Evolutionary conservation across 2,797 vertebrate genomes (phyloP), one percentile per base, ranked within the genome.

Genomic region (Setipinna tenuifilis): DNA sequence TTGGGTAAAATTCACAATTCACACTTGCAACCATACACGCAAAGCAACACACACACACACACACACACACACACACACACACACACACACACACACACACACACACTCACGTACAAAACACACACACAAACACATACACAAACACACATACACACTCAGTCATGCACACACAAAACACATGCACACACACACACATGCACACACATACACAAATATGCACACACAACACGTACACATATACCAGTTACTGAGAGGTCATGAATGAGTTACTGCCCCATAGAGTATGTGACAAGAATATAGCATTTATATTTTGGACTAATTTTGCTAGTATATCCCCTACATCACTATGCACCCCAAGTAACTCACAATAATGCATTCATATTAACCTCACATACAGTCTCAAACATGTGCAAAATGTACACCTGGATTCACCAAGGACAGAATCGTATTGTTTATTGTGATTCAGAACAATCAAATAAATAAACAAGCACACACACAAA

Each of bases 31-130:
- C 62, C 65, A 31, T 25, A 31, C 65, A 28, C 25, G 12, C 65
- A 54, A 54, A 14, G 1, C 50, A 10, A 14, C 50, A 54, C 50
- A 14, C 50, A 54, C 7, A 54, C 50, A 54, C 50, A 54, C 50
- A 54, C 50, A 54, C 50, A 54, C 50, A 54, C 50, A 54, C 50
- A 54, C 23, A 62, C 21, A 65, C 11, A 68, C 59, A 23, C 7
- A 25, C 19, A 83, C 31, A 44, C 58, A 65, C 57, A 21, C 58
- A 35, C 82, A 23, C 58, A 61, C 82, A 62, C 82, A n/a, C 82
- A 54, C 50, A 54, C 50, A 54, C 50, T 3, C 50, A 54, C 50
- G 10, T 10, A 54, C 50, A 54, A 1, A 54, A 54, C 50, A 54
- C 50, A 54, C 50, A 54, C 50, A 54, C 50, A 54, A 10, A 54